Evolutionary conservation across 92 coral and sea anemone genomes (phyloP).

Genomic region (Paragorgia papillata): DNA sequence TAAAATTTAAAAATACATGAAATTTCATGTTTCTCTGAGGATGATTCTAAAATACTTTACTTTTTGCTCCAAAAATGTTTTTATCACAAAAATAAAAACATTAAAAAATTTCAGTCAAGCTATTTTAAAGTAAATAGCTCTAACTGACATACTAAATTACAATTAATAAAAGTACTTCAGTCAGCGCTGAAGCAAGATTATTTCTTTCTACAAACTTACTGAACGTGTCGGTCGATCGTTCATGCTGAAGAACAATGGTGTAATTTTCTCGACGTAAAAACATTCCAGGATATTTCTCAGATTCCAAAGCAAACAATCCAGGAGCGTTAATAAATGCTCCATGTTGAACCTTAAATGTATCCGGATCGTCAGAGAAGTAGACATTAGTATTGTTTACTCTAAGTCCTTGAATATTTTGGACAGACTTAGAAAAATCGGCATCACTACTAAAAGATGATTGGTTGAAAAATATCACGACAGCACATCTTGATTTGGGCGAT

Average conservation of each 20-base stretch:
- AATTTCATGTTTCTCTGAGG: no score
- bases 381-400: conserved; percentile 61
- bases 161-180: no score
- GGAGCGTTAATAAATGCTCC: conserved; percentile 65
- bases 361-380: conserved; percentile 62
- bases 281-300: conserved; percentile 62
- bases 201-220: conserved; percentile 49
- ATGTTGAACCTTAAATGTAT: conserved; percentile 59
- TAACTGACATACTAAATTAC: no score
- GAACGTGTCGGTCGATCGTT: conserved; percentile 58
- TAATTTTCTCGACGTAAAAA: conserved; percentile 82
- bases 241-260: conserved; percentile 72
- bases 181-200: no score
- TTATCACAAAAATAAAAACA: no score
- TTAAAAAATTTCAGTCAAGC: no score
- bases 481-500: conserved; percentile 32
- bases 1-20: no score
- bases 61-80: no score
- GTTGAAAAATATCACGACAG: conserved; percentile 34
- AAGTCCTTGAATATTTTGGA: conserved; percentile 38
- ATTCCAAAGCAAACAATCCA: conserved; percentile 79
- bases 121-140: no score
- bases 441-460: conserved; percentile 21
- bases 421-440: not conserved
- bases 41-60: no score